Conservation (phyloP, 92 coral and sea anemone species). For the Muricea muricata region DNA sequence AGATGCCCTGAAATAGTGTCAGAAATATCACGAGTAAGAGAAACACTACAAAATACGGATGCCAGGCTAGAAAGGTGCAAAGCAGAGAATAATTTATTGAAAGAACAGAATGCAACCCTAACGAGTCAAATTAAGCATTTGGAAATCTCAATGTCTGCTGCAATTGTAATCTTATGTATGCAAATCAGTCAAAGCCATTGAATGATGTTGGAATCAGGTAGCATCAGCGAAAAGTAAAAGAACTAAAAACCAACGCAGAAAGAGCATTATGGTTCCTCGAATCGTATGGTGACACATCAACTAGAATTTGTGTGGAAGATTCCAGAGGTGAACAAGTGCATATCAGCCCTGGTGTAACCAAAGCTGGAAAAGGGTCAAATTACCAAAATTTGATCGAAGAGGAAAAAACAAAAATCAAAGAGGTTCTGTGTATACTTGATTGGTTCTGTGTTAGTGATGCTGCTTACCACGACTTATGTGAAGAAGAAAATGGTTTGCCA, state of each 20-base stretch:
- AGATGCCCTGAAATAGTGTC: constrained; percentile 37
- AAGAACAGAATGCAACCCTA: constrained; percentile 35
- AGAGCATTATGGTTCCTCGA: constrained; percentile 67
- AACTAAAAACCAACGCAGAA: constrained; percentile 49
- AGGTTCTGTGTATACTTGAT: constrained; percentile 44
- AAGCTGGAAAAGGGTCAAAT: no score
- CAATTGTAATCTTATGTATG: no score
- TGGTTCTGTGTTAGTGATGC: constrained; percentile 56
- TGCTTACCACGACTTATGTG: constrained; percentile 46
- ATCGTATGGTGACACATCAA: constrained; percentile 53
- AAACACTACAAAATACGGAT: constrained; percentile 25
- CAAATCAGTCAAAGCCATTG: no score
- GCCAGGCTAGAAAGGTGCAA: constrained; percentile 16
- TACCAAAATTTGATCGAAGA: no score
- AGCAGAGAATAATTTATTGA: not conserved
- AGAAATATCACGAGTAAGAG: no score
- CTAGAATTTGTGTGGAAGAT: no score
- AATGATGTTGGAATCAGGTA: constrained; percentile 43
- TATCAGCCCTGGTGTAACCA: no score
- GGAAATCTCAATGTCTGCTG: constrained; percentile 15
- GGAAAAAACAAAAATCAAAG: not conserved
- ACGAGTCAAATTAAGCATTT: constrained; percentile 29
- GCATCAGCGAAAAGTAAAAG: constrained; percentile 49
- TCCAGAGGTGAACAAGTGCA: no score
- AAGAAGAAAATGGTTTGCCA: constrained; percentile 8